A percentile compares a stretch with the other conserved stretches of the same genome.
Evolutionary conservation across 2,888 invertebrate genomes (phyloP).

Genomic region (Drosophila prolongata): DNA sequence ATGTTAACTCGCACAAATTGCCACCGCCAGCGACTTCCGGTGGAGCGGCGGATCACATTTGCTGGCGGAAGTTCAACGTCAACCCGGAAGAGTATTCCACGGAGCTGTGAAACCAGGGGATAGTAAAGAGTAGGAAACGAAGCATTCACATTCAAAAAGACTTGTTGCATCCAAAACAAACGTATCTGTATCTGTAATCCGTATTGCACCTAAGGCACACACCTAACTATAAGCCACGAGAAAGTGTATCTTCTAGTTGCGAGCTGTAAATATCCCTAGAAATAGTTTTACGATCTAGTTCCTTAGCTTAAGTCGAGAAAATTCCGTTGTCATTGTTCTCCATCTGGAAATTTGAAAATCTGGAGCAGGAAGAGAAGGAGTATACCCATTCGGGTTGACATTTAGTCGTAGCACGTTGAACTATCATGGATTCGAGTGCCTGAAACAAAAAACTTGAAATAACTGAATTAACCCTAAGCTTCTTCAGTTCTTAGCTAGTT

Average conservation of each 20-base stretch:
- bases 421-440: constrained; percentile 29
- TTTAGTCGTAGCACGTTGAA: constrained; percentile 16
- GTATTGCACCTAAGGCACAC: constrained; percentile 25
- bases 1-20: constrained; percentile 66
- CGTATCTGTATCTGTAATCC: constrained; percentile 63
- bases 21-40: constrained; percentile 64
- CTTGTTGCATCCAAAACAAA: constrained; percentile 75
- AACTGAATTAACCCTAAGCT: constrained; percentile 14
- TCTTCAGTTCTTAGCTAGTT: constrained; percentile 28
- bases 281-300: constrained; percentile 47
- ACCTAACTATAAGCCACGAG: constrained; percentile 62
- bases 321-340: constrained; percentile 68
- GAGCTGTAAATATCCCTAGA: constrained; percentile 53
- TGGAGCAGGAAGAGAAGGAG: constrained; percentile 6
- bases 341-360: constrained; percentile 40
- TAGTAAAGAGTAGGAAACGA: constrained; percentile 36
- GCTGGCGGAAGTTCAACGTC: constrained; percentile 85
- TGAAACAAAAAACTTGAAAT: constrained; percentile 19
- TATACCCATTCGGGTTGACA: background rate
- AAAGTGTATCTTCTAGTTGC: constrained; percentile 75
- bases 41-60: constrained; percentile 85
- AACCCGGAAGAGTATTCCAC: constrained; percentile 84
- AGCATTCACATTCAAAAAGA: constrained; percentile 76
- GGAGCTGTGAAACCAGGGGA: constrained; percentile 79
- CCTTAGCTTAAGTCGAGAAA: constrained; percentile 47